Evolutionary conservation across 2,113 vertebrate species (phyloP).

Genomic region (Hepsetus odoe): DNA sequence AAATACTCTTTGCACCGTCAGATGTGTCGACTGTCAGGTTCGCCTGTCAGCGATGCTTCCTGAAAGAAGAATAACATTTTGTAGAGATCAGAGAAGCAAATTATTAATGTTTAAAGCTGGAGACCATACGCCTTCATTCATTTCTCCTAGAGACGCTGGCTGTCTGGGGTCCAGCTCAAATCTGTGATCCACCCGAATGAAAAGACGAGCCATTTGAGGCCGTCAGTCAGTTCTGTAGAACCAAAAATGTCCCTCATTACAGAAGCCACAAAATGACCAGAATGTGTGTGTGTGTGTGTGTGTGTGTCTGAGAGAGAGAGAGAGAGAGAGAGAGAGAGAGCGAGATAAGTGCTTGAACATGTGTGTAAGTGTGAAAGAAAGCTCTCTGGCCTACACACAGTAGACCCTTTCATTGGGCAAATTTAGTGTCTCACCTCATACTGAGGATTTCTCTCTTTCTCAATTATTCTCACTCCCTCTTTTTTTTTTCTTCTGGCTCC

Average conservation of each 20-base stretch:
- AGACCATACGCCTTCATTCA: slow-evolving; percentile 8
- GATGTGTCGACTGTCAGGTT: slow-evolving; percentile 64
- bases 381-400: slow-evolving; percentile 56
- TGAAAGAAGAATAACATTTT: slow-evolving; percentile 58
- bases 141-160: not conserved
- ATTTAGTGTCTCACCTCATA: slow-evolving; percentile 15
- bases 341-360: not conserved
- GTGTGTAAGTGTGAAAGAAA: slow-evolving; percentile 6
- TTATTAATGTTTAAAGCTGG: slow-evolving; percentile 45
- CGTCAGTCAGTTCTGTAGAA: not conserved
- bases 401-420: slow-evolving; percentile 60
- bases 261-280: not conserved
- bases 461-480: slow-evolving; percentile 1
- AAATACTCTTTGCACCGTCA: slow-evolving; percentile 58
- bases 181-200: slow-evolving; percentile 1
- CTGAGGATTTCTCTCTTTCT: not conserved
- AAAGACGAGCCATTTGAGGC: not conserved
- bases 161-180: slow-evolving; percentile 18
- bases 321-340: not conserved
- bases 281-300: not conserved
- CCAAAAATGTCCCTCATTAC: not conserved
- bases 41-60: slow-evolving; percentile 64
- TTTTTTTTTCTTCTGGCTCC: slow-evolving; percentile 18
- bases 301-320: not conserved
- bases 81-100: slow-evolving; percentile 35